phyloP scores from a whole-genome alignment of 2,797 vertebrate genomes.

The Ibycter americanus region DNA sequence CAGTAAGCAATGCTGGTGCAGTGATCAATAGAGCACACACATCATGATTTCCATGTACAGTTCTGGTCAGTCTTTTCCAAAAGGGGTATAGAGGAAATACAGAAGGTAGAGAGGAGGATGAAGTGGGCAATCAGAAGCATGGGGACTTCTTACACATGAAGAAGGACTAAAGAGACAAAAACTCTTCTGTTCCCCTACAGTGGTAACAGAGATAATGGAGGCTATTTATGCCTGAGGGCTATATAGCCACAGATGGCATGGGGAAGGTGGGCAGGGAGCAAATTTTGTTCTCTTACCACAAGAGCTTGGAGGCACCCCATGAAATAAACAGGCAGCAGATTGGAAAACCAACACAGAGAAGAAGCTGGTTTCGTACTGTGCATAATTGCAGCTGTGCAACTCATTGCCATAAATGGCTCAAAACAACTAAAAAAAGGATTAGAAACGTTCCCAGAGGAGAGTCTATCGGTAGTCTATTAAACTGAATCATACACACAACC shows the following conservation, averaged over 20 bases:
- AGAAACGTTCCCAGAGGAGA: not conserved
- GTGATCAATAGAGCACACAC: not conserved
- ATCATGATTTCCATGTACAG: not conserved
- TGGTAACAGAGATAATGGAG: not conserved
- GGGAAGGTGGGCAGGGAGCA: not conserved
- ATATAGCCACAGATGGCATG: not conserved
- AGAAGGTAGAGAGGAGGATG: not conserved
- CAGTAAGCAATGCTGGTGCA: not conserved
- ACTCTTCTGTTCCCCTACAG: not conserved
- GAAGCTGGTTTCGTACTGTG: not conserved
- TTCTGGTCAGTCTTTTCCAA: not conserved
- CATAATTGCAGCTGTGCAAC: not conserved
- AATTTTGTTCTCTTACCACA: not conserved
- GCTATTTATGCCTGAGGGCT: not conserved
- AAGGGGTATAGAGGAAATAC: not conserved
- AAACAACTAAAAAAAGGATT: not conserved
- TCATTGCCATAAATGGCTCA: constrained; percentile 24
- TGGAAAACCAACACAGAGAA: not conserved
- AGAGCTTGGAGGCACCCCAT: not conserved
- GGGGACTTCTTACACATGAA: not conserved
- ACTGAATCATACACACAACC: not conserved
- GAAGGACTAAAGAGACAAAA: not conserved
- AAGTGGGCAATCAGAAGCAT: not conserved
- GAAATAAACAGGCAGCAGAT: not conserved
- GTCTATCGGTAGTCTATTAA: not conserved